phyloP scores from a whole-genome alignment of 1,140 invertebrate species.

The Leptestheria dahalacensis region DNA sequence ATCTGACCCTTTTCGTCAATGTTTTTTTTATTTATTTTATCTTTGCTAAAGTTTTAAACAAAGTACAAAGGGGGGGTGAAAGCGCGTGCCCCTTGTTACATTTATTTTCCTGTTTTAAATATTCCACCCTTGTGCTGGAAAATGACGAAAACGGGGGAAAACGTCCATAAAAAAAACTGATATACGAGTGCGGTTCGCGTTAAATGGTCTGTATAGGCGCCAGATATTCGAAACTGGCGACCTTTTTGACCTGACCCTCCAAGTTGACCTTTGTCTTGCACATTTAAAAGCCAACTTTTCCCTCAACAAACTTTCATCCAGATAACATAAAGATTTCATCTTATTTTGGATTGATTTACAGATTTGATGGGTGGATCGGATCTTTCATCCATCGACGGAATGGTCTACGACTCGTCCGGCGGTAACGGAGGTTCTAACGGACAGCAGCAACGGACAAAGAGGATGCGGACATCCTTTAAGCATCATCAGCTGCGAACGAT shows the following conservation, averaged over 20 bases:
- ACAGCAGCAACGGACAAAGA: conserved; percentile 52
- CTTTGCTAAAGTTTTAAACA: no score
- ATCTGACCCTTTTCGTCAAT: background rate
- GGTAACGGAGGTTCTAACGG: conserved; percentile 14
- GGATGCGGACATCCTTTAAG: conserved; percentile 92
- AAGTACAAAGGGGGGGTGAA: background rate
- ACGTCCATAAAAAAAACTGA: background rate
- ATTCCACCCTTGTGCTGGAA: background rate
- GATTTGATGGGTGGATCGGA: conserved; percentile 3
- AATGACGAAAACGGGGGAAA: background rate
- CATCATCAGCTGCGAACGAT: conserved; percentile 92
- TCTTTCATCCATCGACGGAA: conserved; percentile 13
- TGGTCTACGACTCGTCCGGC: conserved; percentile 14
- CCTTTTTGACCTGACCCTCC: background rate
- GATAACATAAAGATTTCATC: no score
- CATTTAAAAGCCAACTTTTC: no score
- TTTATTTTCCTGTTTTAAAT: no score
- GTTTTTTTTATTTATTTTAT: no score
- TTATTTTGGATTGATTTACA: background rate
- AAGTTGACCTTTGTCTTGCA: background rate
- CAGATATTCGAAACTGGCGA: background rate
- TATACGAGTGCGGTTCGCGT: background rate
- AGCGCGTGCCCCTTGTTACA: background rate
- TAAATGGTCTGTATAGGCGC: background rate
- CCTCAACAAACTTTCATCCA: no score